Base-by-base conservation (phyloP, 2,113 vertebrate genomes). In the Rynchops niger region DNA sequence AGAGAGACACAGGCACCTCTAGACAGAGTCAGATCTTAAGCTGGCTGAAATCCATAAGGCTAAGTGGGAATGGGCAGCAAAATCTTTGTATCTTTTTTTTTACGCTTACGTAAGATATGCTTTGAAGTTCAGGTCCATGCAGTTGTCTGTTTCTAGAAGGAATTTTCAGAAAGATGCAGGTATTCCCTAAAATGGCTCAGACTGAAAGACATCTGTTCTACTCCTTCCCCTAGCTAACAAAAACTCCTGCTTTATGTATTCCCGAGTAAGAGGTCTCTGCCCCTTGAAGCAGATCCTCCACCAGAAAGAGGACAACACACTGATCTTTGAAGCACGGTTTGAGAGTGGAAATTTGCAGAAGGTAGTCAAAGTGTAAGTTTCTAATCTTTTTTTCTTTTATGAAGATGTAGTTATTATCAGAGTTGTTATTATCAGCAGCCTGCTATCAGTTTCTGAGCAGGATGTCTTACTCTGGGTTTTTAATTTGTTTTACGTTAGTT, bases 291-390 rank as follows among this genome's bases (percentile, higher is more conserved):
- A 97, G 29, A 88, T 87, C 32, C 63, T 91, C 53, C 50, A 72
- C 50, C 74, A 90, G 45, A 77, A 97, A 42, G 94, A 73, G 72
- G 98, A 98, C 71, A 96, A 95, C 76, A 98, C 98, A n/a, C 92
- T 98, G 89, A 93, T 97, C 58, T 99, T 99, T 36, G 98, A 99
- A 98, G 97, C 98, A 45, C 95, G 98, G 49, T 98, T 98, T 96
- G 98, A 98, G 90, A 98, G 98, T 84, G 98, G 98, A 55, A 98
- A 98, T 96, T 97, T 99, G 70, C 98, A 98, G 93, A 98, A 98
- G 90, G 98, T 98, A 66, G 92, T 98, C 84, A 98, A 98, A 98
- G 92, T 98, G 98, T 98, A 97, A 96, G 98, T 97, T 95, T 93
- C 72, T 91, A 11, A 81, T 93, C 74, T 77, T 88, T 83, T 67